Percentiles rank a stretch among this genome's conserved stretches.
Evolutionary conservation across 2,888 invertebrate species (phyloP).

Genomic region (Agriopis leucophaearia): DNA sequence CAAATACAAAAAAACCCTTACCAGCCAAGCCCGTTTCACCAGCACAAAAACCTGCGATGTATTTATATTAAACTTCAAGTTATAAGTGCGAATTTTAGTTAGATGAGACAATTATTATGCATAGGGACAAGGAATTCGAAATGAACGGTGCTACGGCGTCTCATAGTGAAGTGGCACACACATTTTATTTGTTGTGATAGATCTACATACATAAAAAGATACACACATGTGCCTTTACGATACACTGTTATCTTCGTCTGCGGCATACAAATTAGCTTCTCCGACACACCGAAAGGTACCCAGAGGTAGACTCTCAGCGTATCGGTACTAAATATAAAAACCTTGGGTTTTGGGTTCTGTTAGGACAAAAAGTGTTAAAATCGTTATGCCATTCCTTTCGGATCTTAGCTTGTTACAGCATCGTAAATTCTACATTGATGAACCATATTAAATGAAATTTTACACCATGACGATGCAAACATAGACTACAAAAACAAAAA

Average conservation of each 20-base stretch:
- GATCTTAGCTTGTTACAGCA: too few species aligned
- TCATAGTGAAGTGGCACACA: slow-evolving; percentile 49
- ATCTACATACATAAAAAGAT: slow-evolving; percentile 55
- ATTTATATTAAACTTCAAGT: too few species aligned
- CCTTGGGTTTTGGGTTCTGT: too few species aligned
- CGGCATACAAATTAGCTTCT: slow-evolving; percentile 62
- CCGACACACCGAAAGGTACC: neutral
- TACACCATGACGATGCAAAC: too few species aligned
- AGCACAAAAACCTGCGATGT: too few species aligned
- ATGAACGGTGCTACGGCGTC: slow-evolving; percentile 41
- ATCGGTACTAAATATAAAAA: neutral
- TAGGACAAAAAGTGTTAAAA: too few species aligned
- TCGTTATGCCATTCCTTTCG: too few species aligned
- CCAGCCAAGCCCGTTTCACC: too few species aligned
- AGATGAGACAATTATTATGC: neutral
- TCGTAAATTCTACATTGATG: too few species aligned
- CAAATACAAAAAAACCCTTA: too few species aligned
- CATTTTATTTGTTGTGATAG: slow-evolving; percentile 52
- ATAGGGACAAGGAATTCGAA: slow-evolving; percentile 16
- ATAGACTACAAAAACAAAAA: too few species aligned
- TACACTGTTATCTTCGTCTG: slow-evolving; percentile 65
- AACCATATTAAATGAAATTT: too few species aligned
- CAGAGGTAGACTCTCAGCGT: neutral
- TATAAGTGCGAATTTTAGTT: neutral
- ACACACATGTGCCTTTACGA: slow-evolving; percentile 62